Conservation (phyloP, 2,888 invertebrate species). For the Neoscelio sp. region DNA sequence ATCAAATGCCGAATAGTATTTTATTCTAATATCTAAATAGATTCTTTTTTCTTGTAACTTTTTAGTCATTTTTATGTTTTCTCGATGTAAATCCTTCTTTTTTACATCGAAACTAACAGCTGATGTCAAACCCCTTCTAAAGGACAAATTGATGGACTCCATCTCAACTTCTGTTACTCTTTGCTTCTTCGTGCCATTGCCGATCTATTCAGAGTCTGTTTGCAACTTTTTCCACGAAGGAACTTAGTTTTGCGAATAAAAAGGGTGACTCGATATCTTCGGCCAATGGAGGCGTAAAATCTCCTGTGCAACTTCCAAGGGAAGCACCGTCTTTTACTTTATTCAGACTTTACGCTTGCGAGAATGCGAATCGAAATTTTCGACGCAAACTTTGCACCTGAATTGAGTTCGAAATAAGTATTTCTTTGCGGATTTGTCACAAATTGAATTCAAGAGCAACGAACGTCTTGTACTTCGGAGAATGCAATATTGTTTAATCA, state of each 20-base stretch:
- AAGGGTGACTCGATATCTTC: slow-evolving; percentile 22
- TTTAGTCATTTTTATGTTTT: slow-evolving; percentile 5
- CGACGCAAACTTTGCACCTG: slow-evolving; percentile 8
- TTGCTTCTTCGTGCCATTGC: slow-evolving; percentile 24
- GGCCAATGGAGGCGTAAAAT: slow-evolving; percentile 10
- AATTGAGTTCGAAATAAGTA: slow-evolving; percentile 18
- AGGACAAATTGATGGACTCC: slow-evolving; percentile 44
- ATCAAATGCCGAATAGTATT: too few relatives aligned
- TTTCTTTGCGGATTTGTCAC: slow-evolving; percentile 10
- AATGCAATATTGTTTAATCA: background rate
- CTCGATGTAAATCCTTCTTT: slow-evolving; percentile 5
- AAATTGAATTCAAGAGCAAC: slow-evolving; percentile 6
- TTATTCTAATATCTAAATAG: too few relatives aligned
- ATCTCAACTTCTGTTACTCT: slow-evolving; percentile 29
- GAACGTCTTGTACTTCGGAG: background rate
- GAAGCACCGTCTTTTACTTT: slow-evolving; percentile 4
- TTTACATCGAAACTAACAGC: slow-evolving; percentile 19
- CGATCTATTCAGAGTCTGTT: slow-evolving; percentile 48
- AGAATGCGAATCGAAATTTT: slow-evolving; percentile 4
- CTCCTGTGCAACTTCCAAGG: background rate
- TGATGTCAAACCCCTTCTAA: slow-evolving; percentile 24
- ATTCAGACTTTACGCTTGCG: slow-evolving; percentile 1
- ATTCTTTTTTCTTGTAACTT: too few relatives aligned
- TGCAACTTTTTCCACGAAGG: slow-evolving; percentile 45
- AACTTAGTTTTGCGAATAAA: slow-evolving; percentile 46